Base-by-base conservation (phyloP, 2,888 invertebrate genomes). In the Physocephala rufipes region DNA sequence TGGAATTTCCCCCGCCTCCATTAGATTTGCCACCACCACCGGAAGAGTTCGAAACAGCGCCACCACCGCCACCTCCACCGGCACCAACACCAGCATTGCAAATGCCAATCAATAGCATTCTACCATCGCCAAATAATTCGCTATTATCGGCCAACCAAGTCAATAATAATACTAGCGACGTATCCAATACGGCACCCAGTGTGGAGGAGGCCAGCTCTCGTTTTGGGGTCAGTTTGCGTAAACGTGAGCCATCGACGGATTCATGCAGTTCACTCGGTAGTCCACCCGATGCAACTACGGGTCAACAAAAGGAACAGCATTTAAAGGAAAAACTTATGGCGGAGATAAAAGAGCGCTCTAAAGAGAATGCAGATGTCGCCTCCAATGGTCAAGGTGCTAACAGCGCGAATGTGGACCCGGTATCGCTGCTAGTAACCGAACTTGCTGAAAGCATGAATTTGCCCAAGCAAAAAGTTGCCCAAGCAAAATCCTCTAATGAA, bases 1-100 rank as follows among this genome's bases (percentile, higher is more conserved):
- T 95, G 43, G 95, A 95, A 84, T 95, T 95, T 86, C 95, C 95
- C 0, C 95, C 95, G 21, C 95, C 95, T 0, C 95, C 95, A 0
- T 88, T 91, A 5, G 93, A 93, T 80, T 86, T 93, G 66, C 93
- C 93, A 1, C 94, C 94, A 21, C 94, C 94, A 0, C 91, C 92
- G 0, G 92, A 91, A 80, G 91, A 91, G 71, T 87, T 88, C 77
- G 87, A 86, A 76, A 81, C 81, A 1, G 76, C 80, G 19, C 81
- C 82, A 58, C 79, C 81, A 65, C 81, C 82, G 49, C 76, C 76
- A 59, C 81, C 79, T 51, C 82, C 79, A 75, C 62, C 73, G 30
- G 62, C 70, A 36, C 47, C 75, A 7, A 62, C 73, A 64, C 79
- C 81, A 49, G 74, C 75, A n/a, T n/a, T n/a, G 70, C 78, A 77